Evolutionary conservation across 2,113 vertebrate species (phyloP), one percentile per base, ranked within the genome.

Genomic region (Brienomyrus longianalis): DNA sequence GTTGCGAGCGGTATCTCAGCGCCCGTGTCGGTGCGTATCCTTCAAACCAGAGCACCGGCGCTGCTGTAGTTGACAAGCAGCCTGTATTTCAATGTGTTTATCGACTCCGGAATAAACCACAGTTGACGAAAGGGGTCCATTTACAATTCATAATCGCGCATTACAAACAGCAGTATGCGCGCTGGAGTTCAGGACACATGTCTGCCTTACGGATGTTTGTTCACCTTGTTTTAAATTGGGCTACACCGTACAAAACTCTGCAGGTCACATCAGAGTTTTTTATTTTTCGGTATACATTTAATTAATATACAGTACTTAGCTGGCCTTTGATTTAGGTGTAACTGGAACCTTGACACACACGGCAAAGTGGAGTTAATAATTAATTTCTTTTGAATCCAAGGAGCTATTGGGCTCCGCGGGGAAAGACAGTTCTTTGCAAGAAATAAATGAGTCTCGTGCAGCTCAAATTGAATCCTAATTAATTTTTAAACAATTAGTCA

Each of bases 391-490:
- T 43, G 31, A 88, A 59, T 62, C 54, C 17, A 62, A 88, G 56
- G 19, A 39, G 8, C 87, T 66, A 23, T 88, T 62, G 21, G 2
- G 54, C 27, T 88, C 87, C 87, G 23, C 17, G 15, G 87, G 87
- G 87, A 66, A 88, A 88, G 21, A 21, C 87, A n/a, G 35, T 88
- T 62, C 56, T 39, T n/a, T 45, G 52, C 56, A 59, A 54, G 21
- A 88, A 88, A 59, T 86, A 88, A 43, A 59, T 88, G 86, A 88
- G 31, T 23, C 54, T 66, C 35, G 21, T 88, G 56, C 21, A 88
- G 52, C 21, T 87, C 51, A 87, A 39, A 50, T 88, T 88, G 87
- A 62, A 43, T 88, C 39, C 52, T 62, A 88, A 88, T 88, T 88
- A 88, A 45, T 62, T 88, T n/a, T 62, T 43, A 88, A 66, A 88